Evolutionary conservation across 1,140 invertebrate genomes (phyloP), one percentile per base, ranked within the genome.

Genomic region (Drosophila orosa): DNA sequence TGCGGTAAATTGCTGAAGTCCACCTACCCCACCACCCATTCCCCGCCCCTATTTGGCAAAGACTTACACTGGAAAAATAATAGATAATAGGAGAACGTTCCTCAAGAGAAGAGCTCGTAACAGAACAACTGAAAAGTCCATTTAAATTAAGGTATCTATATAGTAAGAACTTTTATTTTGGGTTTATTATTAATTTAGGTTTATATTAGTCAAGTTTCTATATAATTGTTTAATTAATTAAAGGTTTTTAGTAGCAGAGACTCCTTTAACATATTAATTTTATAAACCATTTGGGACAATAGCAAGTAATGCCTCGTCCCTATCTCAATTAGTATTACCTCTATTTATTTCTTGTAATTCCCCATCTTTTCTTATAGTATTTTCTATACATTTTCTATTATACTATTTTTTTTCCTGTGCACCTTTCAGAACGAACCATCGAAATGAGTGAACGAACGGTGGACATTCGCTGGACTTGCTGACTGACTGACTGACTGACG

Each of bases 381-480:
- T 52, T 42, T 9, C 5, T 19, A 19, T 40, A n/a, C 15, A 24
- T 27, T 17, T 27, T 4, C 2, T 13, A 7, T 29, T 29, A 19
- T n/a, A n/a, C n/a, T n/a, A n/a, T n/a, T 19, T 50, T 55, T 37
- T 1, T 12, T 1, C 1, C 29, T 35, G 60, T 63, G 55, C 25
- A 40, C 9, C 63, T 47, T 37, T 66, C 31, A 48, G 63, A 65
- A 29, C 63, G 33, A 39, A 3, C 63, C 65, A 69, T 57, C 65
- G 65, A 71, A 71, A 71, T 71, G 67, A 71, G 65, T 71, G 31
- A 71, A 57, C 67, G 67, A 71, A 69, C 67, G 67, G 48, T 71
- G 67, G 67, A 71, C 67, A 69, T 57, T 67, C 25, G 40, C 63
- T 48, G 63, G 63, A 68, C 66, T 56, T 40, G 31, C 48, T 33